Evolutionary conservation across 1,140 invertebrate genomes (phyloP).

Genomic region (Myzus persicae): DNA sequence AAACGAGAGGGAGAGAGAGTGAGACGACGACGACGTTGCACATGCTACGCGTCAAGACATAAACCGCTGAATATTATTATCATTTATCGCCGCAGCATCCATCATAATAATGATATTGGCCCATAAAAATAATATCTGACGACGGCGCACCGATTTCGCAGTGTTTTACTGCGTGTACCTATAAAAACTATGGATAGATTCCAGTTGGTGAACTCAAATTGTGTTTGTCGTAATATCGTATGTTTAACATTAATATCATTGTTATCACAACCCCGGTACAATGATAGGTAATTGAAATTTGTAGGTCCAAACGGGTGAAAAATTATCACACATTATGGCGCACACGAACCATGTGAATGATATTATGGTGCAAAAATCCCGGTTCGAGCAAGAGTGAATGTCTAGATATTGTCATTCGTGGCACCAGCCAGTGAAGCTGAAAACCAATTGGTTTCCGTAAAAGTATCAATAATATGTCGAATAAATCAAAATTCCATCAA

Average conservation of each 20-base stretch:
- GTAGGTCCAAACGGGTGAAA: no score
- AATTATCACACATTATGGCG: no score
- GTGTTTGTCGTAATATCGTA: neutral
- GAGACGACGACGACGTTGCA: neutral
- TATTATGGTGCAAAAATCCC: no score
- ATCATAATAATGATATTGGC: neutral
- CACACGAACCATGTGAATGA: no score
- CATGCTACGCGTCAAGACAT: neutral
- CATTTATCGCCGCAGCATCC: neutral
- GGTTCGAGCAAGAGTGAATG: no score
- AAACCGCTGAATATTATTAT: neutral
- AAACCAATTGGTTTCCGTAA: neutral
- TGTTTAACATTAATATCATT: neutral
- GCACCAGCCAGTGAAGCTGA: neutral
- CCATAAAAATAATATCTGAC: neutral
- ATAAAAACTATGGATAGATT: neutral
- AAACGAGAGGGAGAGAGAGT: neutral
- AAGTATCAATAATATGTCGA: no score
- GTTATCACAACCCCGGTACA: no score
- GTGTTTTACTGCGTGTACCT: neutral
- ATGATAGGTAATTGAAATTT: no score
- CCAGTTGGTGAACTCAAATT: neutral
- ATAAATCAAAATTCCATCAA: neutral
- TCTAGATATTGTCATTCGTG: neutral
- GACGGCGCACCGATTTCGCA: neutral